phyloP scores from a whole-genome alignment of 2,113 vertebrate species.

The Pimephales promelas region DNA sequence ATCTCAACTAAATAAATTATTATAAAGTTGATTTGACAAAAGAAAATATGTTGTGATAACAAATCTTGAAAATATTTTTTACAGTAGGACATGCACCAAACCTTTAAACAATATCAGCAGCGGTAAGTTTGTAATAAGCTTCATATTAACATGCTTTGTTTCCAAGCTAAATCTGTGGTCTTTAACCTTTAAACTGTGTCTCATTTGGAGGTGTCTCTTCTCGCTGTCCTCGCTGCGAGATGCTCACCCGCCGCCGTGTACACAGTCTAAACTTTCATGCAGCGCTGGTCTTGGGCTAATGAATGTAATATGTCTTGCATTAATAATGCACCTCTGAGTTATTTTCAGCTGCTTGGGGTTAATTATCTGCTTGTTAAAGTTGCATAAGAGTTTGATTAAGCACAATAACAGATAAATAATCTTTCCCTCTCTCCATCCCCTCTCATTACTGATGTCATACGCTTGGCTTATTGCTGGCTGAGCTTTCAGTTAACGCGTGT shows the following conservation, averaged over 20 bases:
- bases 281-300: conserved; percentile 28
- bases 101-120: background rate
- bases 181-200: background rate
- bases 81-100: too few relatives aligned
- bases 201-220: background rate
- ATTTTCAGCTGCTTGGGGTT: conserved; percentile 53
- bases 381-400: conserved; percentile 52
- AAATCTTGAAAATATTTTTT: too few relatives aligned
- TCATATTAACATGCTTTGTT: background rate
- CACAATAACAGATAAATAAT: conserved; percentile 49
- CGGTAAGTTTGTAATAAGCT: background rate
- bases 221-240: background rate
- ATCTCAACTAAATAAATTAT: too few relatives aligned
- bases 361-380: conserved; percentile 60
- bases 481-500: conserved; percentile 7
- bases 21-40: too few relatives aligned
- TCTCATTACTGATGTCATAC: conserved; percentile 38
- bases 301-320: conserved; percentile 54
- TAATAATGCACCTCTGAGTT: conserved; percentile 57
- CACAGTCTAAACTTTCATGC: background rate
- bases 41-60: too few relatives aligned
- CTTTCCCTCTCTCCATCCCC: conserved; percentile 29
- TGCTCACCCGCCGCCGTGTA: background rate
- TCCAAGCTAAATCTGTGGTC: background rate
- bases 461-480: conserved; percentile 21